A percentile compares a stretch with the other conserved stretches of the same genome.
These are phyloP conservation scores for Drosophila bifasciata DNA, from an alignment of 1,140 invertebrate genomes.

Conservation along the genomic window DNA sequence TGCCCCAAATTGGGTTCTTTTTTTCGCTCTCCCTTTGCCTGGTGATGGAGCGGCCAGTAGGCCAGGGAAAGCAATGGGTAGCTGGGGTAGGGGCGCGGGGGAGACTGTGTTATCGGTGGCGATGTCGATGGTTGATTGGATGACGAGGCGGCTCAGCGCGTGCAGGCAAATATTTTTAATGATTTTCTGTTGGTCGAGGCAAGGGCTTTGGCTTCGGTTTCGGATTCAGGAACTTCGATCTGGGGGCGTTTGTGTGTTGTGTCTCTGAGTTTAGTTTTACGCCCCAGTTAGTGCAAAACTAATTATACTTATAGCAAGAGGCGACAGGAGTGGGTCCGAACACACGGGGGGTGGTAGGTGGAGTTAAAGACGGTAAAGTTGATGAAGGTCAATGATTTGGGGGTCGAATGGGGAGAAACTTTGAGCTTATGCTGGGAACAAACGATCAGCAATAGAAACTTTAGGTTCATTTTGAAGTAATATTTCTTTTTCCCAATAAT, in stretches of 20 bases:
- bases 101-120: conserved; percentile 15
- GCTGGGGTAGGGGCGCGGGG: too few species aligned
- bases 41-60: conserved; percentile 1
- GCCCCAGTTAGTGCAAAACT: conserved; percentile 79
- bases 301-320: conserved; percentile 57
- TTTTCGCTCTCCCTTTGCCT: conserved; percentile 20
- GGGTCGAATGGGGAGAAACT: too few species aligned
- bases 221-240: too few species aligned
- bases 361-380: conserved; percentile 2
- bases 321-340: background rate
- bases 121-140: conserved; percentile 65
- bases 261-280: conserved; percentile 62
- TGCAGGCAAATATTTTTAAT: conserved; percentile 81
- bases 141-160: conserved; percentile 76
- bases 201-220: conserved; percentile 30
- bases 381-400: conserved; percentile 25
- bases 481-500: too few species aligned
- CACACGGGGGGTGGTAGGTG: conserved; percentile 1
- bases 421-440: too few species aligned
- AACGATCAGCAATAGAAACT: too few species aligned
- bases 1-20: conserved; percentile 78
- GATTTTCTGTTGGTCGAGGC: conserved; percentile 57
- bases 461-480: too few species aligned
- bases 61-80: background rate
- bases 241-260: conserved; percentile 44